A percentile compares a stretch with the other conserved stretches of the same genome.
phyloP scores from a whole-genome alignment of 2,888 invertebrate species.

The Coremacera marginata region DNA sequence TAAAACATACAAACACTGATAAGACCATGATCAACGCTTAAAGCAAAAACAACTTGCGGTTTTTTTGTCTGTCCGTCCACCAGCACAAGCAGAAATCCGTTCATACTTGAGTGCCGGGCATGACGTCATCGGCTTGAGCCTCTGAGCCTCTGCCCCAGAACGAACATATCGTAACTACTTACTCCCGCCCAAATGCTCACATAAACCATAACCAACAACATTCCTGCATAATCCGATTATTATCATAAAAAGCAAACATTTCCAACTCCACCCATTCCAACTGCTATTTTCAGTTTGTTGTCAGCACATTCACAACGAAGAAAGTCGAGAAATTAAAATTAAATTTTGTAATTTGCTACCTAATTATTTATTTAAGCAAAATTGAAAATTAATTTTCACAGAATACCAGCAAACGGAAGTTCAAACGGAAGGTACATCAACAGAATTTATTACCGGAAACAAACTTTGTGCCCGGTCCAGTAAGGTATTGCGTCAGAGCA shows the following conservation, averaged over 20 bases:
- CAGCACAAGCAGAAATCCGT: too few species aligned
- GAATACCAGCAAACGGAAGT: constrained; percentile 52
- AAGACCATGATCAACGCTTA: too few species aligned
- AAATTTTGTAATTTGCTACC: constrained; percentile 69
- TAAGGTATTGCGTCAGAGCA: constrained; percentile 33
- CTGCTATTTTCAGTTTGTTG: background rate
- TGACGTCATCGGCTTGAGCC: too few species aligned
- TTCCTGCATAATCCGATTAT: constrained; percentile 28
- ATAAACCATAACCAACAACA: background rate
- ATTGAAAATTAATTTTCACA: constrained; percentile 69
- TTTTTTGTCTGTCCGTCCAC: too few species aligned
- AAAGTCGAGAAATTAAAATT: constrained; percentile 62
- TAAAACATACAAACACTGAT: too few species aligned
- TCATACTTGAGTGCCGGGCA: too few species aligned
- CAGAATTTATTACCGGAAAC: constrained; percentile 33
- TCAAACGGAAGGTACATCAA: constrained; percentile 32
- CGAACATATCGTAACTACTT: too few species aligned
- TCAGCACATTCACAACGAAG: background rate
- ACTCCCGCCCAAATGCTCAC: too few species aligned
- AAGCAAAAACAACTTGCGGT: too few species aligned
- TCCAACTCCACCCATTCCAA: background rate
- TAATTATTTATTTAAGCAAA: constrained; percentile 69
- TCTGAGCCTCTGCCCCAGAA: too few species aligned
- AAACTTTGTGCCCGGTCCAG: constrained; percentile 47
- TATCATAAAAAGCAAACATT: constrained; percentile 17